These are phyloP conservation scores for Brienomyrus longianalis DNA, from an alignment of 2,113 vertebrate genomes.

Conservation along the genomic window DNA sequence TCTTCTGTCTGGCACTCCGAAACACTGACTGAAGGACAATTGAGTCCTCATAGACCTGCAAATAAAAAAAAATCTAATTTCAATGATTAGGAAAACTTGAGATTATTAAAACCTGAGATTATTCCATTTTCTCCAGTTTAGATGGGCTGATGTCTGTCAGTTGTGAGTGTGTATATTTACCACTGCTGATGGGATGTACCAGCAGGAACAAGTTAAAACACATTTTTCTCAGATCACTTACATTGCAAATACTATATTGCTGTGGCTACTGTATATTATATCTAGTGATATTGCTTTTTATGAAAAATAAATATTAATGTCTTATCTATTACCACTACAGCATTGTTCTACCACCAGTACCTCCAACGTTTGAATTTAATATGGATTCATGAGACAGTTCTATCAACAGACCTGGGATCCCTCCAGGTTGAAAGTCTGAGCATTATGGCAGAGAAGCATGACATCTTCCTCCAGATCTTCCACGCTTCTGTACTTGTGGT, in stretches of 20 bases:
- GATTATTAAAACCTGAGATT: not conserved
- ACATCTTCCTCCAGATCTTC: conserved; percentile 91
- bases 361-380: not conserved
- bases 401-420: conserved; percentile 84
- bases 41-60: conserved; percentile 96
- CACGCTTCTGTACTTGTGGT: conserved; percentile 94
- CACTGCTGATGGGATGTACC: not conserved
- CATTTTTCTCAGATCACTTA: not conserved
- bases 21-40: conserved; percentile 97
- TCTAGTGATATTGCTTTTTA: not conserved
- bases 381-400: not conserved
- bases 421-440: conserved; percentile 95
- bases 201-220: not conserved
- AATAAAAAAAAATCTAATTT: conserved; percentile 4
- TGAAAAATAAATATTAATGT: not conserved
- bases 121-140: not conserved
- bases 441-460: conserved; percentile 91
- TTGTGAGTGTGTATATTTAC: not conserved
- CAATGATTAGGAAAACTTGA: not conserved
- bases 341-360: not conserved
- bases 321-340: not conserved
- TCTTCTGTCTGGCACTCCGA: conserved; percentile 90
- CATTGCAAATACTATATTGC: not conserved
- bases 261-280: not conserved
- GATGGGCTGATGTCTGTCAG: not conserved